Evolutionary conservation across 2,888 invertebrate species (phyloP).

Genomic region (Lacanobia oleracea): DNA sequence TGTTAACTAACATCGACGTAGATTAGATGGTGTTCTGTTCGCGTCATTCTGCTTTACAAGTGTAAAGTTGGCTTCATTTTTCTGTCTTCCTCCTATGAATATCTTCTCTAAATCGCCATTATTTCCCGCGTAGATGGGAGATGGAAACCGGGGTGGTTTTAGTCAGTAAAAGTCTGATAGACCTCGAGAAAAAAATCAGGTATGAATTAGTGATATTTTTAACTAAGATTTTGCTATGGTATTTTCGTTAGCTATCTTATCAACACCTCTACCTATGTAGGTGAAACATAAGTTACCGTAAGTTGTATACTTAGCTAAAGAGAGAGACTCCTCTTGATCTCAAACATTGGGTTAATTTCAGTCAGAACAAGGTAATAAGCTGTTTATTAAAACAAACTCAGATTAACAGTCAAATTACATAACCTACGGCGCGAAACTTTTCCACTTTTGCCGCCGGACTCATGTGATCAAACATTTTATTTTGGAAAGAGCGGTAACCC

Average conservation of each 20-base stretch:
- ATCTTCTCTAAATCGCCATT: too few relatives aligned
- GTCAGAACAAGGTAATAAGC: background rate
- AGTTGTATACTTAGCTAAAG: background rate
- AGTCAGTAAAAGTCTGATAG: too few relatives aligned
- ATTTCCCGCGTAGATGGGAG: too few relatives aligned
- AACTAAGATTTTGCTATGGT: too few relatives aligned
- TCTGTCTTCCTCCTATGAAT: too few relatives aligned
- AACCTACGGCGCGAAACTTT: conserved; percentile 31
- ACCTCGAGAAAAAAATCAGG: too few relatives aligned
- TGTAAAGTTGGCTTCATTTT: background rate
- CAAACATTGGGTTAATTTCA: background rate
- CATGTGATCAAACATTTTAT: conserved; percentile 56
- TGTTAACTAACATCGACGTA: conserved; percentile 12
- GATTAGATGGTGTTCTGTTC: conserved; percentile 6
- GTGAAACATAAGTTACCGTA: background rate
- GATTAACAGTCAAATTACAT: conserved; percentile 22
- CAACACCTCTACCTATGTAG: background rate
- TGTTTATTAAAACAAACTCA: conserved; percentile 9
- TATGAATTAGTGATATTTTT: too few relatives aligned
- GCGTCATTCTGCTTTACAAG: background rate
- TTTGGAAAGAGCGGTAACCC: conserved; percentile 48
- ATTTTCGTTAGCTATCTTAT: too few relatives aligned
- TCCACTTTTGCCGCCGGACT: conserved; percentile 36
- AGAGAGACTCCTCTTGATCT: background rate
- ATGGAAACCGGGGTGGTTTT: too few relatives aligned